phyloP scores from a whole-genome alignment of 2,888 invertebrate genomes.

The Orthosia gothica region DNA sequence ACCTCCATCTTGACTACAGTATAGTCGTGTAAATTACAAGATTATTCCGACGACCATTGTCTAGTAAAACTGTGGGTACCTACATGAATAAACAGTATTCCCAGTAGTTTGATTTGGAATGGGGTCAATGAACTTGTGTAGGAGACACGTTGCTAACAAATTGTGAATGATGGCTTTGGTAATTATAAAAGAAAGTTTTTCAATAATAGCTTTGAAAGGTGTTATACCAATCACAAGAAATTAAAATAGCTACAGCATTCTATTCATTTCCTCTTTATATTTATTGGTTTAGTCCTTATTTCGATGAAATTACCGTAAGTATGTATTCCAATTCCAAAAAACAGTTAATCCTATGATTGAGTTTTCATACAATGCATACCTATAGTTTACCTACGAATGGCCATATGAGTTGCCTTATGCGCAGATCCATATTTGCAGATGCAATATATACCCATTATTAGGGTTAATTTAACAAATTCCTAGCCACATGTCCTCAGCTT shows the following conservation, averaged over 20 bases:
- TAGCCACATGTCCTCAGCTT: conserved; percentile 26
- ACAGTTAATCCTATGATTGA: not conserved
- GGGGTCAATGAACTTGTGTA: conserved; percentile 21
- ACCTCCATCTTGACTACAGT: conserved; percentile 40
- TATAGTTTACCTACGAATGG: not conserved
- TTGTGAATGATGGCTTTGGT: not conserved
- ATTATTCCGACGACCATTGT: conserved; percentile 48
- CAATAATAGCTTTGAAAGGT: not conserved
- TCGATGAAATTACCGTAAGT: not conserved
- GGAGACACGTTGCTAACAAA: not conserved
- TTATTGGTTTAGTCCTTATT: not conserved
- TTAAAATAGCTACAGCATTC: too few relatives aligned
- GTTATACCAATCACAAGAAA: too few relatives aligned
- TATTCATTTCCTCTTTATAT: not conserved
- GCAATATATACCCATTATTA: not conserved
- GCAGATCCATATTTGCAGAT: not conserved
- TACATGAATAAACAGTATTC: conserved; percentile 32
- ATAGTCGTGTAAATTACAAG: conserved; percentile 54
- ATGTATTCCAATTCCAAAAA: not conserved
- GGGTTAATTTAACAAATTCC: conserved; percentile 18
- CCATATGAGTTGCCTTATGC: not conserved
- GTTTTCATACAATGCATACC: too few relatives aligned
- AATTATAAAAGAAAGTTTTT: not conserved
- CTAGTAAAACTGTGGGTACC: conserved; percentile 26
- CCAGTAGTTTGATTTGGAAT: conserved; percentile 27